phyloP scores from a whole-genome alignment of 2,888 invertebrate genomes.

The Tholera decimalis region DNA sequence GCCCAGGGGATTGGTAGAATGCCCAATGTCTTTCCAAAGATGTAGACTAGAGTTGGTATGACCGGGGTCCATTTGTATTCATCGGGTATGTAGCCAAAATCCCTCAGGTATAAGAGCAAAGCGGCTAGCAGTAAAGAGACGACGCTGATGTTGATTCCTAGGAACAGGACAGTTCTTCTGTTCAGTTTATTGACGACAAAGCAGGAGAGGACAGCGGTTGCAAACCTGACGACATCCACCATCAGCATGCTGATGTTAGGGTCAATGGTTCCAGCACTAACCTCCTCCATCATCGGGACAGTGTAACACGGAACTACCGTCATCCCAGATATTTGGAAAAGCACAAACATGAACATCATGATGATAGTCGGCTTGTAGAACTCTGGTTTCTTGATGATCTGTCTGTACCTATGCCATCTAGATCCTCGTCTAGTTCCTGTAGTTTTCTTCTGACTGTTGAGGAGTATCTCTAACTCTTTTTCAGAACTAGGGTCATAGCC shows the following conservation, averaged over 20 bases:
- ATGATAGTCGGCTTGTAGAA: constrained; percentile 92
- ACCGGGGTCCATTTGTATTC: constrained; percentile 86
- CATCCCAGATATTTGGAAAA: constrained; percentile 93
- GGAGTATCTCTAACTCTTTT: constrained; percentile 86
- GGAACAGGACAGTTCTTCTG: constrained; percentile 91
- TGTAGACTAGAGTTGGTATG: constrained; percentile 89
- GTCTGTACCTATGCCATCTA: constrained; percentile 77
- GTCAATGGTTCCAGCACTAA: constrained; percentile 91
- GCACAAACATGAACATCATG: constrained; percentile 92
- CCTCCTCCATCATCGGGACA: constrained; percentile 92
- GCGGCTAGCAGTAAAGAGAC: constrained; percentile 90
- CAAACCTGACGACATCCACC: constrained; percentile 92
- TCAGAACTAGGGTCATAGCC: constrained; percentile 86
- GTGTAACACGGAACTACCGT: constrained; percentile 94
- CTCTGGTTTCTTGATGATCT: constrained; percentile 82
- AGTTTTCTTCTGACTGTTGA: constrained; percentile 80
- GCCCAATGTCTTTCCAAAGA: constrained; percentile 91
- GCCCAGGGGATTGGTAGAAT: constrained; percentile 94
- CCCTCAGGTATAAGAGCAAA: constrained; percentile 81
- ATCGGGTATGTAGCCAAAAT: constrained; percentile 78
- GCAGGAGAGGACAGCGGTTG: constrained; percentile 92
- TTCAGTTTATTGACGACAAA: constrained; percentile 91
- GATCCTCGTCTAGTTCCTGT: constrained; percentile 69
- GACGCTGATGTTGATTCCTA: constrained; percentile 92
- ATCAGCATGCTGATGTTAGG: constrained; percentile 92